Evolutionary conservation across 2,888 invertebrate species (phyloP), one percentile per base, ranked within the genome.

Genomic region (Nezara viridula): DNA sequence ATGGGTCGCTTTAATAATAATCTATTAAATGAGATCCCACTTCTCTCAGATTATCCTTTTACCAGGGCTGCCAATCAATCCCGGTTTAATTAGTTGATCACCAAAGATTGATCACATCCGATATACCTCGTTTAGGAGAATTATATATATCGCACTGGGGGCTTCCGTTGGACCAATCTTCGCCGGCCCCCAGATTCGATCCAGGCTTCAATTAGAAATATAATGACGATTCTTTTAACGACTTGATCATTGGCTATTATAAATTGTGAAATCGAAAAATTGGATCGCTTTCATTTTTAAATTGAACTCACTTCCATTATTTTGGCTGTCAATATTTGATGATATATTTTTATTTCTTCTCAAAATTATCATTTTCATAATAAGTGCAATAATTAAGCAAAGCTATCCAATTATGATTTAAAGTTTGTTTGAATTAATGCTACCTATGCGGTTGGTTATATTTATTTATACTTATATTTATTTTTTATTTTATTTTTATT

Each of bases 81-180:
- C 81, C 10, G n/a, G 81, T 81, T 81, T 81, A 81, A 81, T 81
- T 81, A 81, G 44, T 81, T 81, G n/a, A 81, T 81, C 44, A 44
- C 81, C 12, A 40, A 44, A 81, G 81, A 81, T 81, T 81, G 44
- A 81, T 81, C 81, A 81, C 81, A 81, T 81, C 81, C 81, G 81
- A 81, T 81, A 81, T 47, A 47, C n/a, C 81, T 81, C 44, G 44
- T 47, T 47, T 73, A 73, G 66, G 66, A 37, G 66, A 73, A 73
- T 73, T 73, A 73, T 73, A 73, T 37, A 73, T 37, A 73, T 73
- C 37, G 19, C 66, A 19, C 21, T 6, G 37, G 27, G 5, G 21
- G 27, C 37, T 37, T 73, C 32, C 66, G 7, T 37, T 6, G 32
- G 37, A 37, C 66, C 66, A 37, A 37, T 37, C 66, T 66, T 32